These are phyloP conservation scores for Volucella inflata DNA, from an alignment of 2,888 invertebrate species.

Conservation along the genomic window DNA sequence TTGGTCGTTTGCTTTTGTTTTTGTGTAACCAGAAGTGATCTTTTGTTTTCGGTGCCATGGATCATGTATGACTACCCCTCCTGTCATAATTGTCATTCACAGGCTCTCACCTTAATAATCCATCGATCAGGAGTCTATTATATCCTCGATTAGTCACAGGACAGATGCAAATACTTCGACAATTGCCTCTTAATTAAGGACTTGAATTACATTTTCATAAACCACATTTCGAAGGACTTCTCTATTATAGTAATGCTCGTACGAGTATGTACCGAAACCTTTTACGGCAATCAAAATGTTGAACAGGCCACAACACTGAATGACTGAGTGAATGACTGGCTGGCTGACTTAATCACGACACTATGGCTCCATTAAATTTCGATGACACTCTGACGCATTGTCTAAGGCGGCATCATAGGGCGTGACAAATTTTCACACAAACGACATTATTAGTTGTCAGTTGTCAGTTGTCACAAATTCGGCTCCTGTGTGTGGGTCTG, in stretches of 20 bases:
- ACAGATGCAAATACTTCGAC: constrained; percentile 70
- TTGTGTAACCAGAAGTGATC: constrained; percentile 46
- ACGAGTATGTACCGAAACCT: not conserved
- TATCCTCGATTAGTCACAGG: constrained; percentile 72
- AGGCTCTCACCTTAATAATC: constrained; percentile 35
- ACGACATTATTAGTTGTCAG: constrained; percentile 66
- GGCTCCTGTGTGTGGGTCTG: constrained; percentile 55
- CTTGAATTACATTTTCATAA: constrained; percentile 55
- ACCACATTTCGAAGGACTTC: constrained; percentile 32
- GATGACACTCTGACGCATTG: constrained; percentile 56
- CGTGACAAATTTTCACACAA: constrained; percentile 74
- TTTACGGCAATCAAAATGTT: constrained; percentile 44
- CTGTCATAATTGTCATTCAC: constrained; percentile 67
- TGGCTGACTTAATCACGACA: constrained; percentile 47
- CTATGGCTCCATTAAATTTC: constrained; percentile 64
- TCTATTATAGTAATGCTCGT: constrained; percentile 1
- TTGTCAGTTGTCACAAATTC: constrained; percentile 37
- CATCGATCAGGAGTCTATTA: constrained; percentile 72
- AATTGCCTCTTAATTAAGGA: constrained; percentile 72
- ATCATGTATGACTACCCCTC: constrained; percentile 33
- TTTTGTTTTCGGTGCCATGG: constrained; percentile 42
- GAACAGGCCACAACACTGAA: not conserved
- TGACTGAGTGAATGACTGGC: constrained; percentile 38
- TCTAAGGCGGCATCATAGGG: constrained; percentile 66
- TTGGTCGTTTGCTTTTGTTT: constrained; percentile 12